Base-by-base conservation (phyloP, 1,140 invertebrate species). In the Monochamus saltuarius region DNA sequence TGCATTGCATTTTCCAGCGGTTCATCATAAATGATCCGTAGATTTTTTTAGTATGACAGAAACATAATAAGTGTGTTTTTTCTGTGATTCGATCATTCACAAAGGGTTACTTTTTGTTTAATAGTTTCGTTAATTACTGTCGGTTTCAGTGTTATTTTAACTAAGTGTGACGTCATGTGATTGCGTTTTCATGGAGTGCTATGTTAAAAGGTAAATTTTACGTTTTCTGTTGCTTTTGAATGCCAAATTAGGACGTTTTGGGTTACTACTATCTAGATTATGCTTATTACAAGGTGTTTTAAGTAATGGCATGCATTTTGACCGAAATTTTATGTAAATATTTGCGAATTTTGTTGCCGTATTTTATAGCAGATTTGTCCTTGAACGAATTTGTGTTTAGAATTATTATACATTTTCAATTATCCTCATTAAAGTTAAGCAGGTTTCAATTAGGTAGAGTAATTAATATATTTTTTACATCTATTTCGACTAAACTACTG, bases 131-230 rank as follows among this genome's bases (percentile, higher is more conserved):
- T 50, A 59, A 59, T 64, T 58, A 64, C 42, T 22, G 13, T 38
- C 35, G 43, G n/a, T 45, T 49, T 46, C 10, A 37, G 37, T 56
- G 56, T 53, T 60, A 62, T 61, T 67, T 59, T 59, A 40, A 50
- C 37, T 57, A 34, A 45, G 42, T 51, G 66, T 70, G 68, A 70
- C 68, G 68, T 70, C 68, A 70, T 70, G 62, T 68, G 68, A 70
- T 70, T 65, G 68, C 62, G 62, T 67, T 67, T 66, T 66, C 51
- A 65, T 69, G 65, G 65, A 62, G 65, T 64, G 53, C 62, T 47
- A 62, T 54, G 60, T 58, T 67, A 58, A 59, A 61, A 68, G 62
- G 64, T 66, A 66, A 64, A 60, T 64, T 59, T 29, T 34, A 29
- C 2, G 22, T 29, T 29, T 29, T 29, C 22, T 29, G 22, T 6